phyloP scores from a whole-genome alignment of 2,888 invertebrate species.

The Drosophila subsilvestris region DNA sequence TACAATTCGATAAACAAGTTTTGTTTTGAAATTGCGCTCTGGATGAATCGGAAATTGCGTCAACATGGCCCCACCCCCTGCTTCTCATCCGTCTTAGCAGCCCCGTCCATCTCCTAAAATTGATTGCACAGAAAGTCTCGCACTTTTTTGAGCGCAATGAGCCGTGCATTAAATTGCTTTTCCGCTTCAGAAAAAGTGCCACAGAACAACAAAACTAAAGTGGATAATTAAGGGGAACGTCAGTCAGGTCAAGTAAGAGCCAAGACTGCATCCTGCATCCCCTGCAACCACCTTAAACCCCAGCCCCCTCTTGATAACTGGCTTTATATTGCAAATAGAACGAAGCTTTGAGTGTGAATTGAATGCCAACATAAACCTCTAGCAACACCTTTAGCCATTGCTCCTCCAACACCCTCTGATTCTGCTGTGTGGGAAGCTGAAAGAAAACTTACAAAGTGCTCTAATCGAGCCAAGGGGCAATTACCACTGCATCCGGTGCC shows the following conservation, averaged over 20 bases:
- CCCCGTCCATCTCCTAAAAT: neutral
- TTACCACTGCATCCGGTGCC: slow-evolving; percentile 22
- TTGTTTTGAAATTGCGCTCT: slow-evolving; percentile 28
- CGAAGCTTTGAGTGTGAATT: too few species aligned
- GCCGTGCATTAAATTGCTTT: slow-evolving; percentile 42
- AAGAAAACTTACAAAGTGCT: slow-evolving; percentile 70
- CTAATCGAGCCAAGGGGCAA: slow-evolving; percentile 57
- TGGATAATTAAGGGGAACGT: slow-evolving; percentile 58
- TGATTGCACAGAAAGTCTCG: slow-evolving; percentile 13
- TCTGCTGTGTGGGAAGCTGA: slow-evolving; percentile 48
- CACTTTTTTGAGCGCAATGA: slow-evolving; percentile 59
- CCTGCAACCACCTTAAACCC: neutral
- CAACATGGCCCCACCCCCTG: slow-evolving; percentile 10
- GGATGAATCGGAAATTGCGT: slow-evolving; percentile 31
- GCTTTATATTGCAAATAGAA: neutral
- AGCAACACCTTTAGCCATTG: neutral
- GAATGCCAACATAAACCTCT: neutral
- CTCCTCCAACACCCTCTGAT: neutral
- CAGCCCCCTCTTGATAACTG: too few species aligned
- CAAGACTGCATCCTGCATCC: neutral
- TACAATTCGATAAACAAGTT: slow-evolving; percentile 39
- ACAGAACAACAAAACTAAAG: slow-evolving; percentile 49
- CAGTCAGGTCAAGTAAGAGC: slow-evolving; percentile 55
- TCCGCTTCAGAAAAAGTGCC: slow-evolving; percentile 10
- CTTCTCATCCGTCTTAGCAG: neutral